Percentiles rank a stretch among this genome's conserved stretches.
Conservation (phyloP, 2,113 vertebrate genomes). For the Solea senegalensis region DNA sequence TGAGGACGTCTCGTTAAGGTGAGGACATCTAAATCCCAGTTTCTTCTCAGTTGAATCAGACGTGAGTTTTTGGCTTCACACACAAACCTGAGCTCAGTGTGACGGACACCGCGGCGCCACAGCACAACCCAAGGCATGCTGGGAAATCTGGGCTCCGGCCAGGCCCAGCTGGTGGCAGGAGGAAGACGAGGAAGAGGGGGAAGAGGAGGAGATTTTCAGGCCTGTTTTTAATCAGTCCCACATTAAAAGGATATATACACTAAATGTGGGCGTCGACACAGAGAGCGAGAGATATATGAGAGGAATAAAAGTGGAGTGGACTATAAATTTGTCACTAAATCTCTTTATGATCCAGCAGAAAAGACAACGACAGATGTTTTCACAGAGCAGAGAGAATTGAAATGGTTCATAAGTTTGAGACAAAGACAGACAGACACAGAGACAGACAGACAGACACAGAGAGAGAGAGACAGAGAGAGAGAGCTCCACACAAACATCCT, state of each 20-base stretch:
- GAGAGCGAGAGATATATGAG: slow-evolving; percentile 31
- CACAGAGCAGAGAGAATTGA: slow-evolving; percentile 48
- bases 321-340: slow-evolving; percentile 58
- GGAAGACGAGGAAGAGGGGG: slow-evolving; percentile 15
- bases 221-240: too few relatives aligned
- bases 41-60: background rate
- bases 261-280: slow-evolving; percentile 46
- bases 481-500: slow-evolving; percentile 36
- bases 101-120: slow-evolving; percentile 54
- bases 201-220: background rate
- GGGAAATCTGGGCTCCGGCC: slow-evolving; percentile 47
- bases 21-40: too few relatives aligned
- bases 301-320: slow-evolving; percentile 30
- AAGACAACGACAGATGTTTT: slow-evolving; percentile 64
- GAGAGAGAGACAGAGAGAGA: too few relatives aligned
- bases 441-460: slow-evolving; percentile 33
- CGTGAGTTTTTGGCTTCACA: background rate
- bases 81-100: slow-evolving; percentile 36
- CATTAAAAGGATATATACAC: slow-evolving; percentile 14
- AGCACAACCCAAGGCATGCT: slow-evolving; percentile 68
- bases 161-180: slow-evolving; percentile 60
- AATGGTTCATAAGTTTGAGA: slow-evolving; percentile 45
- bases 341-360: slow-evolving; percentile 63
- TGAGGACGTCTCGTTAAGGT: too few relatives aligned
- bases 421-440: slow-evolving; percentile 46